A percentile compares a stretch with the other conserved stretches of the same genome.
Conservation (phyloP, 2,113 vertebrate species). For the Cephalopterus ornatus region DNA sequence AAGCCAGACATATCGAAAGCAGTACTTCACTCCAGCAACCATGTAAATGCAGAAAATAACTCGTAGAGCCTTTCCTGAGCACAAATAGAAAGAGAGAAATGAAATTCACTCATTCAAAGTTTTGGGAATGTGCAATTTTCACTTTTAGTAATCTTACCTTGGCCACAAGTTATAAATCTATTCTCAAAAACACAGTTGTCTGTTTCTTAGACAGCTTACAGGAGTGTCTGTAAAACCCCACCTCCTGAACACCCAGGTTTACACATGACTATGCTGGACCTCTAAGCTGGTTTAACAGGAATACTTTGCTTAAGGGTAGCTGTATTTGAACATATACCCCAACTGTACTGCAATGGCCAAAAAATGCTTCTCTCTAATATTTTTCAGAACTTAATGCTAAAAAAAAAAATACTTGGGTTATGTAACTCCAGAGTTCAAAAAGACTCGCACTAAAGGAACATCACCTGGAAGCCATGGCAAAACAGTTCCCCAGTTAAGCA, state of each 20-base stretch:
- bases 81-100: background rate
- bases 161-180: background rate
- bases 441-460: background rate
- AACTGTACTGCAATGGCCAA: background rate
- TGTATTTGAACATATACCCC: background rate
- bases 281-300: background rate
- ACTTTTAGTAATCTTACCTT: background rate
- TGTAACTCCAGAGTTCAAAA: background rate
- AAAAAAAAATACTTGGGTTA: background rate
- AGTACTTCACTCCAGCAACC: background rate
- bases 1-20: background rate
- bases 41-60: background rate
- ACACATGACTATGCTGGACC: background rate
- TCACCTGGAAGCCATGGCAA: background rate
- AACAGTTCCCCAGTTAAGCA: background rate
- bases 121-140: background rate
- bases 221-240: background rate
- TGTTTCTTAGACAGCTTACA: background rate
- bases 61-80: background rate
- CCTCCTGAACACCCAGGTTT: background rate
- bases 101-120: background rate
- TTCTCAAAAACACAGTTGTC: background rate
- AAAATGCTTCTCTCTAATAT: background rate
- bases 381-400: background rate
- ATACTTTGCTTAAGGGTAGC: background rate